Evolutionary conservation across 2,113 vertebrate genomes (phyloP), one percentile per base, ranked within the genome.

Genomic region (Nothoprocta pentlandii): DNA sequence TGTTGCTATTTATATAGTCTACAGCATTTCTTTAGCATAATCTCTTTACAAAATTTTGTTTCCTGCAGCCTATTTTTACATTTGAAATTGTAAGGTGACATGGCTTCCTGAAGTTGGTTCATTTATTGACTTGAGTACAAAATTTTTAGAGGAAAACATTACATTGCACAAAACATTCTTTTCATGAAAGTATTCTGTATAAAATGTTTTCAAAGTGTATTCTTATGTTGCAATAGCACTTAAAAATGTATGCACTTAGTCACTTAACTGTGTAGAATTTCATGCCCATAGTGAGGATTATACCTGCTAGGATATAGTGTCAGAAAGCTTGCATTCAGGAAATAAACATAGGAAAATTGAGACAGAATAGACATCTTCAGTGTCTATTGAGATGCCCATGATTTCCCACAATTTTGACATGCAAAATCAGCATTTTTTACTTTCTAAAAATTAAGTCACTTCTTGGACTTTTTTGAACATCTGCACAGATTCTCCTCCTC

Each of bases 361-460:
- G 4, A 17, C 15, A 61, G 16, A 58, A 70, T 62, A 74, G 5
- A 5, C 1, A 15, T 36, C 32, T 61, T 69, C 17, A 66, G 14
- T 42, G 8, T 14, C 11, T 22, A 34, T 16, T 69, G 15, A 11
- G 41, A 2, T 25, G 16, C 47, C 9, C 5, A 42, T 0, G 0
- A 51, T 30, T n/a, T 62, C 92, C 69, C 26, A 17, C 49, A 61
- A 77, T 56, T 14, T 61, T 39, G 61, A 2, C 21, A 17, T 39
- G 9, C 39, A 36, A 73, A 80, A 56, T 2, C 12, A 87, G 2
- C 0, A 6, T 34, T 62, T 46, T 59, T 4, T 71, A 21, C 2
- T 63, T 71, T 83, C 30, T 41, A 26, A 59, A 77, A 80, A 0
- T 69, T 66, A 75, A 7, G 3, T 21, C 42, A 25, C 22, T 53